These are phyloP conservation scores for Bradynema listronoti DNA, from an alignment of 1,140 invertebrate species.

Conservation along the genomic window DNA sequence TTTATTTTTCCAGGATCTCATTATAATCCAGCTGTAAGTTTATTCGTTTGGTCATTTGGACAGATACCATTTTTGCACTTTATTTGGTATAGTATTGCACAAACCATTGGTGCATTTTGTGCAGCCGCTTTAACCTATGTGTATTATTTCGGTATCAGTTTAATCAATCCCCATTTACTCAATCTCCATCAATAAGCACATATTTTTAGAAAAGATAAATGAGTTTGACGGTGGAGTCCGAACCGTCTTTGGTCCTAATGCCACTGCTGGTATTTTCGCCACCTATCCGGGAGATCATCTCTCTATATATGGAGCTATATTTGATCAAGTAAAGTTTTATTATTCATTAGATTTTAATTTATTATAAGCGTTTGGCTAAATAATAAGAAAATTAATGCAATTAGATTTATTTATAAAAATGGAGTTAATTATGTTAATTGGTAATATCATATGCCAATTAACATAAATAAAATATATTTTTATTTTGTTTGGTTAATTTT, in stretches of 20 bases:
- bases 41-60: conserved; percentile 61
- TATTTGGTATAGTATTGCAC: conserved; percentile 61
- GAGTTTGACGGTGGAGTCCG: conserved; percentile 61
- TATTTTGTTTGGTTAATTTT: too few species aligned
- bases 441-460: background rate
- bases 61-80: conserved; percentile 56
- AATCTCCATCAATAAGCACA: background rate
- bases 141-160: conserved; percentile 61
- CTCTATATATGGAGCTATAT: conserved; percentile 58
- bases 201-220: conserved; percentile 41
- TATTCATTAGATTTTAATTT: background rate
- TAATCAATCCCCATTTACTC: background rate
- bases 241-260: conserved; percentile 44
- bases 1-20: conserved; percentile 61
- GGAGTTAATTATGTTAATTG: background rate
- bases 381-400: too few species aligned
- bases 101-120: conserved; percentile 63
- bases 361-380: background rate
- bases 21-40: conserved; percentile 63
- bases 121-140: conserved; percentile 61
- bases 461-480: too few species aligned
- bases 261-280: conserved; percentile 64
- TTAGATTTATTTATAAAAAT: background rate
- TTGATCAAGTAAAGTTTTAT: conserved; percentile 60
- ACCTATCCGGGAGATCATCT: conserved; percentile 63